Percentiles rank a stretch among this genome's conserved stretches.
Conservation (phyloP, 2,113 vertebrate genomes). For the Misgurnus anguillicaudatus region DNA sequence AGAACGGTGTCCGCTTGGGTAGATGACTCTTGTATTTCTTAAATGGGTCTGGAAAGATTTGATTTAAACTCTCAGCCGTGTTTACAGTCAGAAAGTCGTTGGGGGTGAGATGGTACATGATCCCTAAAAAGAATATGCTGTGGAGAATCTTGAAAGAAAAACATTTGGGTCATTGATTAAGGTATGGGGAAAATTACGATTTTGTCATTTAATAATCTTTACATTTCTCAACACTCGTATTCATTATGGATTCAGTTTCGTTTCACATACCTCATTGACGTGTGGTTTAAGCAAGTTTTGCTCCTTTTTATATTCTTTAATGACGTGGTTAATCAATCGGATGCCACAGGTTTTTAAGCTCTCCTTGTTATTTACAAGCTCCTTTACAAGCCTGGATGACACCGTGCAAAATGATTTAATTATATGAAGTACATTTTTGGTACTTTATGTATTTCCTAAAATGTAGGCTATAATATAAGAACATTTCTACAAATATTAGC, state of each 20-base stretch:
- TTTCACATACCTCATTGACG: constrained; percentile 33
- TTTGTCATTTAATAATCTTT: too few relatives aligned
- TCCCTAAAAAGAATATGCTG: too few relatives aligned
- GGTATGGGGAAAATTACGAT: too few relatives aligned
- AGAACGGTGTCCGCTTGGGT: constrained; percentile 41
- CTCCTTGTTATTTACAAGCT: not conserved
- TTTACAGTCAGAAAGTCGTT: not conserved
- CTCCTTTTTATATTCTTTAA: not conserved
- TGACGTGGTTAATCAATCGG: not conserved
- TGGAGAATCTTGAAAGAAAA: too few relatives aligned
- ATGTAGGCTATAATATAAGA: not conserved
- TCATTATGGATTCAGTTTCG: not conserved
- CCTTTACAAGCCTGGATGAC: not conserved
- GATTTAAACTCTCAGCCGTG: not conserved
- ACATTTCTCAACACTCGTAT: too few relatives aligned
- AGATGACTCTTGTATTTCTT: constrained; percentile 26
- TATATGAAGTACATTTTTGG: too few relatives aligned
- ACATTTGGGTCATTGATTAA: too few relatives aligned
- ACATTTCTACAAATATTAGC: too few relatives aligned
- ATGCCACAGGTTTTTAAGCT: constrained; percentile 18
- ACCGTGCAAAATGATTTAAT: not conserved
- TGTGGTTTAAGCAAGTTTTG: not conserved
- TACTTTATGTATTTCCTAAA: not conserved
- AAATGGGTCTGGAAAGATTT: constrained; percentile 26
- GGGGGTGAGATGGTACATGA: not conserved